A percentile compares a stretch with the other conserved stretches of the same genome.
phyloP scores from a whole-genome alignment of 2,888 invertebrate genomes.

The Bembecia ichneumoniformis region DNA sequence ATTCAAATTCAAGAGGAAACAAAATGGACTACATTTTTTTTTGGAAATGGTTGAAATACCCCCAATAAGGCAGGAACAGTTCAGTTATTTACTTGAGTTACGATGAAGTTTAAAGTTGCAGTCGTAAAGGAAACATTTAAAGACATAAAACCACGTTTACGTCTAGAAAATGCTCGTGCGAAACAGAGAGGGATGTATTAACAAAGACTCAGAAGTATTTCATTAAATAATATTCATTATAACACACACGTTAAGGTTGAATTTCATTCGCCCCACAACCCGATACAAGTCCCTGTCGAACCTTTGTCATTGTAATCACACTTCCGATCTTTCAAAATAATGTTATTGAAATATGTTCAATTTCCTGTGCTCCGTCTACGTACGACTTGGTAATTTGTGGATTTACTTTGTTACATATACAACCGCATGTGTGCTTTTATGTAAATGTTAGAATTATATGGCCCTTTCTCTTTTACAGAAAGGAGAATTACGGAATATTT shows the following conservation, averaged over 20 bases:
- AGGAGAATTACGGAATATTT: too few species aligned
- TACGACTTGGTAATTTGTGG: constrained; percentile 45
- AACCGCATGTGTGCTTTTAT: background rate
- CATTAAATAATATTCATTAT: constrained; percentile 28
- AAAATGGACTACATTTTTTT: background rate
- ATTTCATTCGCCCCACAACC: constrained; percentile 34
- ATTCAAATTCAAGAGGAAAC: too few species aligned
- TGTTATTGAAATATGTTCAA: constrained; percentile 71
- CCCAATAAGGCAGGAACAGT: background rate
- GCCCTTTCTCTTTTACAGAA: too few species aligned
- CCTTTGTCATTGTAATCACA: constrained; percentile 70
- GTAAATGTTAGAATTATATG: too few species aligned
- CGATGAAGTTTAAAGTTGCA: constrained; percentile 26
- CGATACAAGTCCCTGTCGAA: constrained; percentile 55
- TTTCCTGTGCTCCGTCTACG: constrained; percentile 46
- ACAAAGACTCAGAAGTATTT: constrained; percentile 41
- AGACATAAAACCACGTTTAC: constrained; percentile 29
- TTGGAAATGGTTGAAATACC: background rate
- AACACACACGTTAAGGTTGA: constrained; percentile 30
- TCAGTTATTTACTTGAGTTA: background rate
- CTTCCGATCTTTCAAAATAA: constrained; percentile 70
- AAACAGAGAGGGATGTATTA: constrained; percentile 39
- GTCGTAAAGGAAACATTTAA: constrained; percentile 28
- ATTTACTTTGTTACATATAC: constrained; percentile 9
- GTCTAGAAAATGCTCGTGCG: constrained; percentile 26